phyloP scores from a whole-genome alignment of 2,113 vertebrate genomes.

The Sylvietta virens region DNA sequence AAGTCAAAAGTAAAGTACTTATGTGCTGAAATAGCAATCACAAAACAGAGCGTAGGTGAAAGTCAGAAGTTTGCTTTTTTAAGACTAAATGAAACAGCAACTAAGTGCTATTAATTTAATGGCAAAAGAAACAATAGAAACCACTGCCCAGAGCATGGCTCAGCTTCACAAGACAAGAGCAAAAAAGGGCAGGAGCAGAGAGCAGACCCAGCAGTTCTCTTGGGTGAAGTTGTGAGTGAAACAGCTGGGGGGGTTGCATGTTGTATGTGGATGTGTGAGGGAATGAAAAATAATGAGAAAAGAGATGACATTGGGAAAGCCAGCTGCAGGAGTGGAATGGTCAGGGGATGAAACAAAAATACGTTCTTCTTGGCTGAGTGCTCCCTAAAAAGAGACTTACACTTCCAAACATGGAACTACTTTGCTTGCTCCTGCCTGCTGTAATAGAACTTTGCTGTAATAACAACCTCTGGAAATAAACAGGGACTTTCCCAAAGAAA shows the following conservation, averaged over 20 bases:
- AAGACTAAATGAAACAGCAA: neutral
- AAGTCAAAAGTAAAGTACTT: constrained; percentile 34
- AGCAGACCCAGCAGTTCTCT: neutral
- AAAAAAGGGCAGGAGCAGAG: neutral
- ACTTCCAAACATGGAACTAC: neutral
- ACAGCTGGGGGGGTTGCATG: neutral
- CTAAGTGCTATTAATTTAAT: neutral
- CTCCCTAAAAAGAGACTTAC: neutral
- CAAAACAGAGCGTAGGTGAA: neutral
- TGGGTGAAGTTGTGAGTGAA: neutral
- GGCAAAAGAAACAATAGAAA: neutral
- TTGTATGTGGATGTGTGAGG: neutral
- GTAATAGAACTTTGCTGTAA: neutral
- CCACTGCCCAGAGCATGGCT: neutral
- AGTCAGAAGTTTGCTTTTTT: neutral
- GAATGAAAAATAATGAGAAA: neutral
- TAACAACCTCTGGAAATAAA: neutral
- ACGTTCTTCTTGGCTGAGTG: neutral
- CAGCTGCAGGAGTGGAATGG: neutral
- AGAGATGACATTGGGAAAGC: neutral
- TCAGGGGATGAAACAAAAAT: neutral
- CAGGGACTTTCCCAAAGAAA: neutral
- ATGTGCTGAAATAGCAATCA: neutral
- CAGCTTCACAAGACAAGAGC: neutral
- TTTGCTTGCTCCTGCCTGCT: neutral